Conservation (phyloP, 2,797 vertebrate species). For the Cuculus canorus region DNA sequence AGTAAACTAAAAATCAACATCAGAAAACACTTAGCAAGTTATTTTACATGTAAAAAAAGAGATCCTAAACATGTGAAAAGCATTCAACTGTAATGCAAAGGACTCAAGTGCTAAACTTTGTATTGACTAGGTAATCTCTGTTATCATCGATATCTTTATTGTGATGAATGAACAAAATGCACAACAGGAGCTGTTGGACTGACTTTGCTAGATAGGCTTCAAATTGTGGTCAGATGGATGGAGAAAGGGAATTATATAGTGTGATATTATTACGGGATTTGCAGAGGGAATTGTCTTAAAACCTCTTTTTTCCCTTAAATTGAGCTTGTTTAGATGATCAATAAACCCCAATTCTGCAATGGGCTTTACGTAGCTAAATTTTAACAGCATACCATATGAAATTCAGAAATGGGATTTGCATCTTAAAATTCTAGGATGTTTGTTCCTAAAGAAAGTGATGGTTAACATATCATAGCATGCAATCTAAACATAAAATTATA, state of each 20-base stretch:
- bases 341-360: not conserved
- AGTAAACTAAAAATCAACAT: not conserved
- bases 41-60: not conserved
- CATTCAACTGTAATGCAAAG: not conserved
- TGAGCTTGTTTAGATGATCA: not conserved
- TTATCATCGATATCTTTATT: not conserved
- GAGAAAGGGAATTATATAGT: not conserved
- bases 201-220: not conserved
- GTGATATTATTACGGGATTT: not conserved
- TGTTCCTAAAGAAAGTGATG: not conserved
- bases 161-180: not conserved
- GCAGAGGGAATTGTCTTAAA: not conserved
- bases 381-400: not conserved
- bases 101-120: not conserved
- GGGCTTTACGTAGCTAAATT: not conserved
- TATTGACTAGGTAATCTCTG: not conserved
- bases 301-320: not conserved
- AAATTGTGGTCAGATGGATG: not conserved
- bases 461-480: not conserved
- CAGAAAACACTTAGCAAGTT: not conserved
- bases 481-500: not conserved
- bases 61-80: not conserved
- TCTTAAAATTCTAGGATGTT: not conserved
- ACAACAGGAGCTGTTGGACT: not conserved
- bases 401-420: not conserved